Conservation (phyloP, 2,888 invertebrate genomes). For the Xanthorhoe designata region DNA sequence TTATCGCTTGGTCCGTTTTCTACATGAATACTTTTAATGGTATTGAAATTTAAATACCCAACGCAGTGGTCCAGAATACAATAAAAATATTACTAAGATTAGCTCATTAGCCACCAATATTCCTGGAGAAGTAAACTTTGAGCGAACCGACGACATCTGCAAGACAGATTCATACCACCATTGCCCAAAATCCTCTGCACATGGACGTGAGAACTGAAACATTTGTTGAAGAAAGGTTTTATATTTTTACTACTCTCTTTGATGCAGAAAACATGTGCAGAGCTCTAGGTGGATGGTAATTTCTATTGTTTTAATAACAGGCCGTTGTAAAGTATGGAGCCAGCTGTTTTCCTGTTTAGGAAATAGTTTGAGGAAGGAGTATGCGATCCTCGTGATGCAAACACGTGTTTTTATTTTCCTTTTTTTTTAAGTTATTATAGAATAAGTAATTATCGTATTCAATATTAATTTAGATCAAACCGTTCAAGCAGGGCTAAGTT, state of each 20-base stretch:
- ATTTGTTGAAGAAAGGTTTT: conserved; percentile 66
- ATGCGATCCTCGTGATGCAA: conserved; percentile 7
- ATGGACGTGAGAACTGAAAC: conserved; percentile 77
- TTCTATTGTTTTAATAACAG: conserved; percentile 59
- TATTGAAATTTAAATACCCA: not conserved
- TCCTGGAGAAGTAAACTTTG: conserved; percentile 72
- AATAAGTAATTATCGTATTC: no score
- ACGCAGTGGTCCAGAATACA: conserved; percentile 3
- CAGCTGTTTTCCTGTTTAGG: conserved; percentile 28
- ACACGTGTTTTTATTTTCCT: not conserved
- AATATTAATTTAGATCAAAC: no score
- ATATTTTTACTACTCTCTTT: conserved; percentile 58
- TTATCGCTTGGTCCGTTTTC: not conserved
- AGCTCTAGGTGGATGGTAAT: conserved; percentile 30
- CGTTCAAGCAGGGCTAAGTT: no score
- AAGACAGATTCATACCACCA: conserved; percentile 70
- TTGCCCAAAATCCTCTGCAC: conserved; percentile 79
- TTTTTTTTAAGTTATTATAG: not conserved
- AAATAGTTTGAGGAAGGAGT: conserved; percentile 31
- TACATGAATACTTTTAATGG: not conserved
- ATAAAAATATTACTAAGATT: conserved; percentile 17
- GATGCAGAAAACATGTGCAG: conserved; percentile 43
- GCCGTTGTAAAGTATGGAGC: conserved; percentile 55
- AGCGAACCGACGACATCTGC: conserved; percentile 75
- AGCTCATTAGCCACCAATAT: conserved; percentile 49